Evolutionary conservation across 2,113 vertebrate species (phyloP).

Genomic region (Myiopsitta monachus): DNA sequence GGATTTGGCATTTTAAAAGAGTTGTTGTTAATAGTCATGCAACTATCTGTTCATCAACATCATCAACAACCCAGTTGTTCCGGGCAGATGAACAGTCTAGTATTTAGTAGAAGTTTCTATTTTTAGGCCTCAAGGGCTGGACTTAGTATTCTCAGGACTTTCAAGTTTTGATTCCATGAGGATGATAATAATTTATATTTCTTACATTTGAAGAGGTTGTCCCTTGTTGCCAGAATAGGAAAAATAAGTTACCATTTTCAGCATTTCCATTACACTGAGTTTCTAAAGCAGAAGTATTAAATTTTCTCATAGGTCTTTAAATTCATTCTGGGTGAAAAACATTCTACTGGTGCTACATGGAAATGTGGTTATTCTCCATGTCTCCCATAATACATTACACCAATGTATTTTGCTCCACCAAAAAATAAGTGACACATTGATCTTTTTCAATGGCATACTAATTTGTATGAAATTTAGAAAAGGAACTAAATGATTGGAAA

Average conservation of each 20-base stretch:
- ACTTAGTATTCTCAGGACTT: neutral
- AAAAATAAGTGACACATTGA: neutral
- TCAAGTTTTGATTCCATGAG: neutral
- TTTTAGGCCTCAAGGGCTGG: neutral
- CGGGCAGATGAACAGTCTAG: neutral
- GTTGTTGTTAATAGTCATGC: rapidly evolving
- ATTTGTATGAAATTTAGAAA: neutral
- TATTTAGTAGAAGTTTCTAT: neutral
- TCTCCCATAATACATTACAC: neutral
- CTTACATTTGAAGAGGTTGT: neutral
- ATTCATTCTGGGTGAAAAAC: neutral
- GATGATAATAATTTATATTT: neutral
- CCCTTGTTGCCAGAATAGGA: neutral
- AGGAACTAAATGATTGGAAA: neutral
- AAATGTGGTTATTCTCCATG: neutral
- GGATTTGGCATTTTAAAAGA: neutral
- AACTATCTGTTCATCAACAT: too few species aligned
- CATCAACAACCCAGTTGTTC: neutral
- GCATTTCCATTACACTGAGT: neutral
- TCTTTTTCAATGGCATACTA: neutral
- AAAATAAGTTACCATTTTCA: neutral
- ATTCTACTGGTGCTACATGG: neutral
- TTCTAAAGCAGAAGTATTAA: neutral
- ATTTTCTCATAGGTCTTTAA: neutral
- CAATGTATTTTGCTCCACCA: neutral